Evolutionary conservation across 2,888 invertebrate species (phyloP), one percentile per base, ranked within the genome.

Genomic region (Chrysolina haemoptera): DNA sequence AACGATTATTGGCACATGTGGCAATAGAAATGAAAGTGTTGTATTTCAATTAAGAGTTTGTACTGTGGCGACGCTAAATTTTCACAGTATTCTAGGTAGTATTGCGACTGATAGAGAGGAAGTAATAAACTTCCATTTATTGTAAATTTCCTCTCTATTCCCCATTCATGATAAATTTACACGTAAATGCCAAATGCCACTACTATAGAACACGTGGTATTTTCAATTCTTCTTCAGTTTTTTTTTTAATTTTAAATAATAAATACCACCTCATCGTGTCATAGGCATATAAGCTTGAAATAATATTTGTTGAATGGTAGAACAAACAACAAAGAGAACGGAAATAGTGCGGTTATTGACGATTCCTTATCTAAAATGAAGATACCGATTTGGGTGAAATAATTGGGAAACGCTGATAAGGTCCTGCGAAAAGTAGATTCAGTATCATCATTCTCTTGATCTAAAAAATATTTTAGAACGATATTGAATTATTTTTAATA

Each of bases 41-140:
- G 66, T 59, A 59, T 62, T 27, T 40, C 77, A 63, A 63, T 67
- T 63, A 68, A 62, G n/a, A 35, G 59, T 62, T 59, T 68, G 22
- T 11, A 41, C 16, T 14, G 16, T 16, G 75, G 70, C 72, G 72
- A 76, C 76, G 73, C 70, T 72, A 72, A 75, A 66, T 76, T 73
- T 78, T 76, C 75, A 77, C 72, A 20, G 14, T 14, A 10, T 35
- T 59, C 27, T 35, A 11, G n/a, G 59, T 59, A 27, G 12, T 9
- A 35, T 59, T 53, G n/a, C n/a, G n/a, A n/a, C n/a, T n/a, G n/a
- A n/a, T n/a, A n/a, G n/a, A n/a, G n/a, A n/a, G n/a, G n/a, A n/a
- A n/a, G n/a, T n/a, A n/a, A n/a, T n/a, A n/a, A n/a, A n/a, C n/a
- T 53, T 53, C 22, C 11, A 14, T 10, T 53, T 11, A 8, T 1